Evolutionary conservation across 2,888 invertebrate genomes (phyloP), one percentile per base, ranked within the genome.

Genomic region (Phortica magna): DNA sequence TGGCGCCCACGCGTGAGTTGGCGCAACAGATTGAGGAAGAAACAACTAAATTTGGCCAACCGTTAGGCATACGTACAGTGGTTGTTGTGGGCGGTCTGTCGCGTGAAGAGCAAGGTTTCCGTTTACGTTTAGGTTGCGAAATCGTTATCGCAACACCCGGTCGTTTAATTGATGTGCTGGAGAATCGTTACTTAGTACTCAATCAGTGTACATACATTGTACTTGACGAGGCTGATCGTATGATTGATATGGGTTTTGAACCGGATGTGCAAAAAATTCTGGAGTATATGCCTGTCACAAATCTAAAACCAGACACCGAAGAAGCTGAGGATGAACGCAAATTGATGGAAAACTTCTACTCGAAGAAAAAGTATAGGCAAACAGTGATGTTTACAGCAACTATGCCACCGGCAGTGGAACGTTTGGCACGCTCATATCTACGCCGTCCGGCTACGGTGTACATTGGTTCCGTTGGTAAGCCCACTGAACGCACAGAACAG

Each of bases 311-410:
- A 0, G 99, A 99, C 90, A 95, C 96, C 0, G 99, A 99, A 85
- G 99, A 99, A 84, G 99, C 99, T 0, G 99, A 99, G 93, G 98
- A 99, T 92, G 97, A 97, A 76, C 94, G 95, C 65, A 95, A 96
- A 83, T 93, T 99, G 75, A 94, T 99, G 92, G 96, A 96, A 48
- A 99, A 99, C 92, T 99, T 99, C 90, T 95, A 96, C 89, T 95
- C 98, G 0, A 99, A 98, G 92, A 97, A 99, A 91, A 99, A 99
- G 92, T 99, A 96, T 92, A 84, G 91, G 10, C 99, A 99, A 95
- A 99, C 99, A 88, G 99, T 99, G 91, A 99, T 99, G 99, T 99
- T 99, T 92, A 99, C 99, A 71, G 99, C 99, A 3, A 99, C 99
- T 81, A 99, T 99, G 99, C 99, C 99, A 9, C 96, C 99, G 0